Base-by-base conservation (phyloP, 2,113 vertebrate species). In the Pelodiscus sinensis region DNA sequence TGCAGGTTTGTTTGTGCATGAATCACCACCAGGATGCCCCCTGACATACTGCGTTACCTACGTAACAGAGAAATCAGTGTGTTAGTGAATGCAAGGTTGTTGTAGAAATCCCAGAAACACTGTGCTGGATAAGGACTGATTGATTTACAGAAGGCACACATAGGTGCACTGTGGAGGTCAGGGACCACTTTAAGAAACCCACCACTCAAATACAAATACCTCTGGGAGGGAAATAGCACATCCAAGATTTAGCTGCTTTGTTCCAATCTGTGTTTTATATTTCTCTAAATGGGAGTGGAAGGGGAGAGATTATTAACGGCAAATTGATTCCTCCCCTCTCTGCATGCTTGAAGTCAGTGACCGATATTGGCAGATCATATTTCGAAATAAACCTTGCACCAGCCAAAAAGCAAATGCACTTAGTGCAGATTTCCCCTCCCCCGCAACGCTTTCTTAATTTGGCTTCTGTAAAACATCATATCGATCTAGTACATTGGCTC, bases 321-420 rank as follows among this genome's bases (percentile, higher is more conserved):
- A 92, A 91, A 83, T 60, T 91, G 57, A 22, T 92, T 81, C 31
- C 77, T 89, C 62, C 88, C 27, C 58, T 92, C 31, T 81, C 71
- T 55, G 57, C 38, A 54, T 2, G 73, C 25, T 21, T 35, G 65
- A 71, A 71, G 65, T 71, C 65, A 71, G 22, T 38, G 90, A 85
- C 77, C 82, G 89, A 90, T 90, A 90, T 73, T 91, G 86, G 92
- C 86, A 90, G 35, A 90, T 90, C 86, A 86, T 87, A 78, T 90
- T 94, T 15, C 31, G 21, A 35, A 71, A 71, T 71, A 71, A 35
- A 21, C 65, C n/a, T 71, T n/a, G 65, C 21, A 18, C n/a, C 18
- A 21, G n/a, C 8, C 91, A 95, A 96, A 95, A 85, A 94, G 65
- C 35, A 94, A 94, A 88, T 3, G 0, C 79, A 50, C 85, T 88